Evolutionary conservation across 2,888 invertebrate species (phyloP), one percentile per base, ranked within the genome.

Genomic region (Sympetrum striolatum): DNA sequence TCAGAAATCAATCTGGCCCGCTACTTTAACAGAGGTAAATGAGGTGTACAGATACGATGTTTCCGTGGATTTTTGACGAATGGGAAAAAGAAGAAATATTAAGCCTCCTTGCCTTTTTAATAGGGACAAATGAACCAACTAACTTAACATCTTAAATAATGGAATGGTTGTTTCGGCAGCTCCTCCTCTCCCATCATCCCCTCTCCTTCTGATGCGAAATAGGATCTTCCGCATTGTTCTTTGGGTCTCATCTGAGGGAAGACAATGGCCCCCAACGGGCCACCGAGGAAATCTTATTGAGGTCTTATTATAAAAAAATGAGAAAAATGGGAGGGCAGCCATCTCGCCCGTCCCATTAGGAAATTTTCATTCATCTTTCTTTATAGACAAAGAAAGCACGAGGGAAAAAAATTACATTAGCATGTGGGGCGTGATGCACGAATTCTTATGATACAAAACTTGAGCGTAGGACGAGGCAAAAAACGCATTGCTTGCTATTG

Each of bases 241-340:
- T 35, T 18, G 53, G 48, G 58, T 82, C 82, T 82, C 53, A 81
- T 53, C 22, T 81, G 81, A 81, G 48, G 12, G 82, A 82, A 44
- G 58, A 82, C 82, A 82, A 82, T 82, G 35, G 82, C 31, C 35
- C 81, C 44, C 35, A 58, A 31, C 81, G 25, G 82, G 4, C 35
- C 82, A 58, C 31, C 25, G 18, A 35, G 15, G 82, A 82, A 82
- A 3, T 82, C 58, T 53, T 53, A 58, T 82, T 82, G 82, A 73
- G 73, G 73, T 31, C 53, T 82, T 58, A 82, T 82, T 82, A 82
- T 53, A 73, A 73, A 73, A 73, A 73, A 73, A 73, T n/a, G 31
- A 73, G 73, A 73, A 73, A 44, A 64, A 64, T 22, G 73, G 73
- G 73, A 73, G 35, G 58, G 58, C 58, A 10, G 18, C 31, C 48